These are phyloP conservation scores for Parazoanthus darwini DNA, from an alignment of 92 coral and sea anemone genomes.

Conservation along the genomic window DNA sequence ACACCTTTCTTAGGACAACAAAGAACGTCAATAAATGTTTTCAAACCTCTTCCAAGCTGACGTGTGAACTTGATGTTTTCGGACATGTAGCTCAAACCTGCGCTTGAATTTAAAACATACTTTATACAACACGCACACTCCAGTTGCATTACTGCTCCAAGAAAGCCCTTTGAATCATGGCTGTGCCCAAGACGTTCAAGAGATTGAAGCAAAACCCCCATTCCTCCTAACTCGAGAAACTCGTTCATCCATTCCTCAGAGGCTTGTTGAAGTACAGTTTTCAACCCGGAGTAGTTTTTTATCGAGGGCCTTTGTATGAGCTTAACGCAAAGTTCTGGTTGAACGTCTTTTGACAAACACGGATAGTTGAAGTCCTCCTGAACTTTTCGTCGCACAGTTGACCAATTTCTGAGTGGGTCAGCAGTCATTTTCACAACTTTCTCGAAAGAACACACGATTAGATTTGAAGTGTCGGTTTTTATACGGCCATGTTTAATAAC, in stretches of 20 bases:
- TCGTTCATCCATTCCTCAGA: constrained; percentile 74
- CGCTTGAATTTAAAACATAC: constrained; percentile 73
- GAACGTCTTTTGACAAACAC: constrained; percentile 50
- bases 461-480: background rate
- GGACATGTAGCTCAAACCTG: constrained; percentile 78
- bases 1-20: background rate
- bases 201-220: constrained; percentile 74
- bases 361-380: background rate
- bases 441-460: background rate
- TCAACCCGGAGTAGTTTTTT: constrained; percentile 71
- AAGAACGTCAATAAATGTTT: background rate
- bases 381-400: constrained; percentile 17
- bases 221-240: constrained; percentile 74
- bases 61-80: constrained; percentile 72
- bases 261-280: constrained; percentile 62
- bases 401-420: constrained; percentile 20
- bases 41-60: constrained; percentile 75
- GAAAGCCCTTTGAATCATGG: constrained; percentile 48
- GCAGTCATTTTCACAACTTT: constrained; percentile 1
- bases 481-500: background rate
- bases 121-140: constrained; percentile 86
- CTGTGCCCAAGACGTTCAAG: constrained; percentile 63
- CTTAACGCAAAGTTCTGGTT: constrained; percentile 77
- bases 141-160: constrained; percentile 68
- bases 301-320: constrained; percentile 67